Conservation (phyloP, 2,797 vertebrate species). For the Aselliscus stoliczkanus region DNA sequence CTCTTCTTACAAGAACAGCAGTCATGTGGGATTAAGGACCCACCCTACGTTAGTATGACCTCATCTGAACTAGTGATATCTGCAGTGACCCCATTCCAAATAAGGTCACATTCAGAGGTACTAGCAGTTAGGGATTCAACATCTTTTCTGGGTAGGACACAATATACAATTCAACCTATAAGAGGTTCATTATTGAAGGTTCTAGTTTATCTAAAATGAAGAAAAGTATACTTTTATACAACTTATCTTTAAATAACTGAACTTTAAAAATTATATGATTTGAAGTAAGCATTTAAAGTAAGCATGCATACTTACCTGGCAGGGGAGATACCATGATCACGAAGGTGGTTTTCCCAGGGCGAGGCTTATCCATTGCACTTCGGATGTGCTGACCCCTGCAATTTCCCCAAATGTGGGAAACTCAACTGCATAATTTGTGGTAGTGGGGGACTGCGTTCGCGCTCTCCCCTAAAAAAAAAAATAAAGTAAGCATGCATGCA, state of each 20-base stretch:
- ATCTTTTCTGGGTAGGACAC: neutral
- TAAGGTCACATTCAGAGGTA: neutral
- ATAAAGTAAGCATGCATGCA: neutral
- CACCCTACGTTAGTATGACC: neutral
- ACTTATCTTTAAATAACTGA: neutral
- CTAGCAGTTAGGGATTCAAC: neutral
- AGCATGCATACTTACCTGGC: no score
- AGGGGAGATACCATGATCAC: no score
- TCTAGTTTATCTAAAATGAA: slow-evolving; percentile 1
- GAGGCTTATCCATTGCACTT: no score
- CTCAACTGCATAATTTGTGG: no score
- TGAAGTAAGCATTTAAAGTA: neutral
- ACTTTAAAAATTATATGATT: neutral
- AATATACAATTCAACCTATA: neutral
- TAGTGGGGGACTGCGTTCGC: no score
- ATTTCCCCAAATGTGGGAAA: no score
- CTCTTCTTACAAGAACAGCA: neutral
- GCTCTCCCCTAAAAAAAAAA: no score
- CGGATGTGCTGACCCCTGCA: no score
- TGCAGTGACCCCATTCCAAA: neutral
- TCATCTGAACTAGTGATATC: neutral
- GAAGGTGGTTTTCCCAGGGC: no score
- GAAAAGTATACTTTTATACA: neutral
- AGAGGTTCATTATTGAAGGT: neutral
- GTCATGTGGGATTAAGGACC: neutral